Conservation (phyloP, 1,140 invertebrate species). For the Drosophila melanica region DNA sequence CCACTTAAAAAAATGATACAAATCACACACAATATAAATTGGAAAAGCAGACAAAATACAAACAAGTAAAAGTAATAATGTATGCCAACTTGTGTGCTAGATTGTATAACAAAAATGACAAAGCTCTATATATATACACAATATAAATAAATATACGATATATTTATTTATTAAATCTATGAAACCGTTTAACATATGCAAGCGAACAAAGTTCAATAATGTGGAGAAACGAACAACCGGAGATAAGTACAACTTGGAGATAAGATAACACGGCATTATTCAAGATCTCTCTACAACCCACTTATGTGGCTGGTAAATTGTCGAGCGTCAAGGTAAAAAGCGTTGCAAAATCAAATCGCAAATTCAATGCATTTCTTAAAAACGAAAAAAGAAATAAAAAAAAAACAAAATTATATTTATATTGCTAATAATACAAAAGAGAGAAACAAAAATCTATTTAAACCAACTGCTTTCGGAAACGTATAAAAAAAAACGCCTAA, state of each 20-base stretch:
- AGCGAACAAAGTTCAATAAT: conserved; percentile 69
- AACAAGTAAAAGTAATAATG: conserved; percentile 7
- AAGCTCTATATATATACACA: conserved; percentile 42
- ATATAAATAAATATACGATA: conserved; percentile 31
- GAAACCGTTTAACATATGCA: conserved; percentile 67
- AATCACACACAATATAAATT: conserved; percentile 36
- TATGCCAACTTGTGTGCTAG: conserved; percentile 21
- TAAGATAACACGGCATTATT: conserved; percentile 13
- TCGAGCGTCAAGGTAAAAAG: conserved; percentile 29
- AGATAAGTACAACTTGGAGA: conserved; percentile 31
- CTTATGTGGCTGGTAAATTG: conserved; percentile 8
- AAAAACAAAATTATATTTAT: conserved; percentile 16
- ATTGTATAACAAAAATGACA: conserved; percentile 43
- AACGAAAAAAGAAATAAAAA: conserved; percentile 30
- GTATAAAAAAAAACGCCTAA: conserved; percentile 8
- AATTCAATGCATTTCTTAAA: conserved; percentile 69
- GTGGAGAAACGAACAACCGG: conserved; percentile 23
- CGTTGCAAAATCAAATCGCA: conserved; percentile 73
- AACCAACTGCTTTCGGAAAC: conserved; percentile 42
- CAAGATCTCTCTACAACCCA: conserved; percentile 25
- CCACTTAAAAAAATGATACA: conserved; percentile 69
- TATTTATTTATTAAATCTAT: conserved; percentile 51
- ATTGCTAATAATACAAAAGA: neutral
- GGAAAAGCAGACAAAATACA: conserved; percentile 4
- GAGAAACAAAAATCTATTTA: conserved; percentile 10